Evolutionary conservation across 2,888 invertebrate species (phyloP).

Genomic region (Eilema sororculum): DNA sequence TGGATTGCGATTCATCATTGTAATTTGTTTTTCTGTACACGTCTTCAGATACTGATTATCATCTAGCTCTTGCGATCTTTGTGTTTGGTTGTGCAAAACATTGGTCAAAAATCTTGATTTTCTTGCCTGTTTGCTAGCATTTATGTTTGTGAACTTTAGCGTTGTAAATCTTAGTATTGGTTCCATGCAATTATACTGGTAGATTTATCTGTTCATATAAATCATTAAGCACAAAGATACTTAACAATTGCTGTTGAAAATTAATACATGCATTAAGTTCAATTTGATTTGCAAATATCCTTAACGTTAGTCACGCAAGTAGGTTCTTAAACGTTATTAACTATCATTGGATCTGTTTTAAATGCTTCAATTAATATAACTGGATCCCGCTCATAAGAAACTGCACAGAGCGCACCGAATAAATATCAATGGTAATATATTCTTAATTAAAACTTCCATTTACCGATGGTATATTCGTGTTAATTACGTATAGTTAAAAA

Average conservation of each 20-base stretch:
- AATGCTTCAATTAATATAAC: conserved; percentile 66
- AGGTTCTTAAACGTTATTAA: conserved; percentile 55
- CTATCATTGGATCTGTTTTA: conserved; percentile 58
- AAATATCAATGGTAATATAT: conserved; percentile 62
- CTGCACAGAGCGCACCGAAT: conserved; percentile 51
- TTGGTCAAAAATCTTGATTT: conserved; percentile 50
- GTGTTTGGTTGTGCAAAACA: not conserved
- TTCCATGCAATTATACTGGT: conserved; percentile 62
- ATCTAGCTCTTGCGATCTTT: not conserved
- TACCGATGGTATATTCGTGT: conserved; percentile 23
- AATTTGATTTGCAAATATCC: conserved; percentile 78
- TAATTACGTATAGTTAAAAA: conserved; percentile 29
- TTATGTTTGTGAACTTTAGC: not conserved
- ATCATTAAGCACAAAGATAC: conserved; percentile 67
- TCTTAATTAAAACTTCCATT: conserved; percentile 49
- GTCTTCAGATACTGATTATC: conserved; percentile 26
- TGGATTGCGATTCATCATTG: conserved; percentile 52
- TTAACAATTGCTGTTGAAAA: conserved; percentile 66
- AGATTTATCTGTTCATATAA: conserved; percentile 68
- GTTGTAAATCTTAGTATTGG: conserved; percentile 38
- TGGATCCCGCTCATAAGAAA: conserved; percentile 66
- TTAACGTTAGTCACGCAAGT: conserved; percentile 63
- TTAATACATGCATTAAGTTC: conserved; percentile 67
- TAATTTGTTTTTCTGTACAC: conserved; percentile 39
- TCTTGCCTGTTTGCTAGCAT: not conserved